Evolutionary conservation across 2,888 invertebrate genomes (phyloP).

Genomic region (Drosophila merina): DNA sequence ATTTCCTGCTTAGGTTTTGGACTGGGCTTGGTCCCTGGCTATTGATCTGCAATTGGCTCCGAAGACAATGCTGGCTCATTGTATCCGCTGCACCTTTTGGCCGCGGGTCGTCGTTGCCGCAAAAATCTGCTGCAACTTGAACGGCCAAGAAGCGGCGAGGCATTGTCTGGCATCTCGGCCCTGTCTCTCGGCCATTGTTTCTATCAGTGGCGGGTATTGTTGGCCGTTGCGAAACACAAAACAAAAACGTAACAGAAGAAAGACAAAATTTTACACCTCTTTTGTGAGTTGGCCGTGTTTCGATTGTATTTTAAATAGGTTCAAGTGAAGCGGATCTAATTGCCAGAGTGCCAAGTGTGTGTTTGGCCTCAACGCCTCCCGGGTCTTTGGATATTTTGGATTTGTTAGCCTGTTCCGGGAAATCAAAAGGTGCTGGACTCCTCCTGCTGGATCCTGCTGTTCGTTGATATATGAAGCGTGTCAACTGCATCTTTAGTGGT

Average conservation of each 20-base stretch:
- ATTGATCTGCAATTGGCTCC: conserved; percentile 55
- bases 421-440: conserved; percentile 62
- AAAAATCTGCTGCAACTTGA: conserved; percentile 8
- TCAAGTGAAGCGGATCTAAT: conserved; percentile 80
- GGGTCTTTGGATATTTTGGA: conserved; percentile 3
- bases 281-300: conserved; percentile 60
- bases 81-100: conserved; percentile 53
- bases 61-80: conserved; percentile 66
- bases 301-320: conserved; percentile 80
- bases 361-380: conserved; percentile 68
- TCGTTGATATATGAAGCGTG: conserved; percentile 76
- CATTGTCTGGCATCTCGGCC: conserved; percentile 70
- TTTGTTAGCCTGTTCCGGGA: conserved; percentile 63
- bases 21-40: conserved; percentile 13
- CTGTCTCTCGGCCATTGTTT: conserved; percentile 68
- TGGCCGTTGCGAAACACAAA: conserved; percentile 69
- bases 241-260: conserved; percentile 34
- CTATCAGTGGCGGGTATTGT: conserved; percentile 75
- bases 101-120: conserved; percentile 8
- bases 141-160: conserved; percentile 62
- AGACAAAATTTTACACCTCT: conserved; percentile 73
- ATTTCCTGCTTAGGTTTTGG: conserved; percentile 14
- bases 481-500: conserved; percentile 78
- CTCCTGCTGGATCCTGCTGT: conserved; percentile 7
- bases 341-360: conserved; percentile 76